Conservation (phyloP, 53 echinoderm and acorn worm genomes). For the Hippasteria phrygiana region DNA sequence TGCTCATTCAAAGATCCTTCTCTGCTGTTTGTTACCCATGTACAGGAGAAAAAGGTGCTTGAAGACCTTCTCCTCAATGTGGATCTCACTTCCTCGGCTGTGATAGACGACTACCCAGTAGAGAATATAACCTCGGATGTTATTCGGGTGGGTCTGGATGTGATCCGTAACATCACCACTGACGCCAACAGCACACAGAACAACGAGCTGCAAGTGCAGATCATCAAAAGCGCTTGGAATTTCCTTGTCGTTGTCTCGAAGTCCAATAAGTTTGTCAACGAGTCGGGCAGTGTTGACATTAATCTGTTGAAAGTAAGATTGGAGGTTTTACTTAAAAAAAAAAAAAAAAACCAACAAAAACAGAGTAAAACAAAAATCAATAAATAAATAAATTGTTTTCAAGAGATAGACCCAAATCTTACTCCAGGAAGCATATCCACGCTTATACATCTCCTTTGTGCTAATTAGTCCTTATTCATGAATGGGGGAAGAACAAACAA, state of each 20-base stretch:
- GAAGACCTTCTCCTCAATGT: background rate
- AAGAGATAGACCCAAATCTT: no score
- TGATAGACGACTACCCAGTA: background rate
- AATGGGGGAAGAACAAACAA: no score
- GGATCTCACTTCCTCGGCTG: no score
- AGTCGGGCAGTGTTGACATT: background rate
- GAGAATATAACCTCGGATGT: background rate
- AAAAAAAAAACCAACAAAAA: no score
- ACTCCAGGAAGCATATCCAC: no score
- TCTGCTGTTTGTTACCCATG: background rate
- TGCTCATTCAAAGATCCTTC: no score
- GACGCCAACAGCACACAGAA: constrained; percentile 32
- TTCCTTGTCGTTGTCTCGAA: background rate
- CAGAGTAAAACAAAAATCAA: no score
- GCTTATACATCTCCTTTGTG: no score
- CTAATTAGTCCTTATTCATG: no score
- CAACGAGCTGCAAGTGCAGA: background rate
- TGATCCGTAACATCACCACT: constrained; percentile 38
- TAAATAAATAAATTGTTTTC: no score
- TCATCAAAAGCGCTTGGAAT: constrained; percentile 15
- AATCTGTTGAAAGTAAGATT: constrained; percentile 4
- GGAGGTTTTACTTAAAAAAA: no score
- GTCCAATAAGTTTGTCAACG: background rate
- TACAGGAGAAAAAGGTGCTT: background rate
- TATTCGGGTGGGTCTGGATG: constrained; percentile 15